Evolutionary conservation across 2,888 invertebrate genomes (phyloP).

Genomic region (Himalopsyche tibetana): DNA sequence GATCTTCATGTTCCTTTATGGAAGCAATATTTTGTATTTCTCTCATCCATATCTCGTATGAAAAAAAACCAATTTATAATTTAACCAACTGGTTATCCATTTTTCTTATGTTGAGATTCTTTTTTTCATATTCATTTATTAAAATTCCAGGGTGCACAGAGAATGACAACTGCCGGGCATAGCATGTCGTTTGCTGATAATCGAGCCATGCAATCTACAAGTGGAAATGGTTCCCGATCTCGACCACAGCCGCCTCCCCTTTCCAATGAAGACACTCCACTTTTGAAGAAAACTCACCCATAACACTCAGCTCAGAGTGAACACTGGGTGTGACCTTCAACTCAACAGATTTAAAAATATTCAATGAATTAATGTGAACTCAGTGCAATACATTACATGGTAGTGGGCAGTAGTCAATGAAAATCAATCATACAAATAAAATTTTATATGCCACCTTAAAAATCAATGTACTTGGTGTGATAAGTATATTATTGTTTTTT

Average conservation of each 20-base stretch:
- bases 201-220: constrained; percentile 41
- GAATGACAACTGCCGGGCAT: background rate
- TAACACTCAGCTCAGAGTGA: constrained; percentile 60
- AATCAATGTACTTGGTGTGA: background rate
- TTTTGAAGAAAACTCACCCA: constrained; percentile 60
- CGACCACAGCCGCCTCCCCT: constrained; percentile 35
- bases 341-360: background rate
- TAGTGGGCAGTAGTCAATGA: background rate
- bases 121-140: background rate
- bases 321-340: constrained; percentile 64
- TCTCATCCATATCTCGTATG: too few relatives aligned
- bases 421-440: background rate
- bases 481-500: background rate
- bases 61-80: background rate
- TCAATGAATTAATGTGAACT: background rate
- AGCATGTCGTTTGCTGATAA: constrained; percentile 35
- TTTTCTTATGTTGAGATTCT: background rate
- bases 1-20: too few relatives aligned
- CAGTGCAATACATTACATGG: constrained; percentile 16
- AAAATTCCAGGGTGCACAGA: constrained; percentile 9
- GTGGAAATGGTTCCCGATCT: background rate
- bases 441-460: background rate
- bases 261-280: constrained; percentile 61
- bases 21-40: too few relatives aligned
- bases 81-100: background rate